Conservation (phyloP, 2,888 invertebrate species). For the Cheilosia soror region DNA sequence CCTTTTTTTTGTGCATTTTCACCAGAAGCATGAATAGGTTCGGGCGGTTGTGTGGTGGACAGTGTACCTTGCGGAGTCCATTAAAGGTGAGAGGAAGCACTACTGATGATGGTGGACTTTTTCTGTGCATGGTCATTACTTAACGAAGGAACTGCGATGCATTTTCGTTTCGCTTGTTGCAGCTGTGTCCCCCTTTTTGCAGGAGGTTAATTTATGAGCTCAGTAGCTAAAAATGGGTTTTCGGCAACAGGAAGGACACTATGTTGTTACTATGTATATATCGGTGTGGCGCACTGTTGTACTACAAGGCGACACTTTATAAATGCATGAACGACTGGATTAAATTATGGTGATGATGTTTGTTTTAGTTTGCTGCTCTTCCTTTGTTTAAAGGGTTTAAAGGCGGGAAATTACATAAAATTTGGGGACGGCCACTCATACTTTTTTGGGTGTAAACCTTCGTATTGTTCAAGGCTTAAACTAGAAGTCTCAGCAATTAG, state of each 20-base stretch:
- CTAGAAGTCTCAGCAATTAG: no score
- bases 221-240: conserved; percentile 70
- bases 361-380: conserved; percentile 44
- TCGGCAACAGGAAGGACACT: conserved; percentile 72
- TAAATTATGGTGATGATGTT: conserved; percentile 72
- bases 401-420: not conserved
- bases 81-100: conserved; percentile 60
- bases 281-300: not conserved
- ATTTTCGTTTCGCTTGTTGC: conserved; percentile 82
- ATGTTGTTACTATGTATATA: conserved; percentile 22
- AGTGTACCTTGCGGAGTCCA: conserved; percentile 65
- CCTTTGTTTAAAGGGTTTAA: conserved; percentile 10
- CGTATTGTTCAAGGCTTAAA: no score
- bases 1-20: conserved; percentile 21
- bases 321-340: conserved; percentile 71
- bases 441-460: no score
- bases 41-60: conserved; percentile 3
- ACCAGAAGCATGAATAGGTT: not conserved
- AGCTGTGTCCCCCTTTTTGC: conserved; percentile 79
- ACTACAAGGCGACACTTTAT: conserved; percentile 61
- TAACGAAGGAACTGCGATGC: conserved; percentile 78
- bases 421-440: no score
- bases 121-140: conserved; percentile 72
- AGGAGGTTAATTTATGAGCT: conserved; percentile 72
- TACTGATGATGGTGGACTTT: conserved; percentile 45